These are phyloP conservation scores for Acromyrmex heyeri DNA, from an alignment of 1,140 invertebrate genomes.

Conservation along the genomic window DNA sequence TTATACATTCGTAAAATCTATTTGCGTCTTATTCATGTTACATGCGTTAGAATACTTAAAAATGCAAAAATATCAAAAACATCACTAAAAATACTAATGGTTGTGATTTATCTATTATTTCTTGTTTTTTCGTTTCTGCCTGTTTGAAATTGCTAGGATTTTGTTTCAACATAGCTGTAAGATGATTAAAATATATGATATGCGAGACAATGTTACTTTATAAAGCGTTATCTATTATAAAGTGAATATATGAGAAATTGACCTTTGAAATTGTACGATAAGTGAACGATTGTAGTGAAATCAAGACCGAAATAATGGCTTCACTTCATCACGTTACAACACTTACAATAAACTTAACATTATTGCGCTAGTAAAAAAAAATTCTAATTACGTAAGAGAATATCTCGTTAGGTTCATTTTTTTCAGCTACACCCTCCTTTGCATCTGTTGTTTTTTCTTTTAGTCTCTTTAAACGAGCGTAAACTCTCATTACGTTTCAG, in stretches of 20 bases:
- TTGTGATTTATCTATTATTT: neutral
- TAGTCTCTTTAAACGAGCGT: neutral
- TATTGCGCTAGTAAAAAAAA: neutral
- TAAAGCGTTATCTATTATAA: neutral
- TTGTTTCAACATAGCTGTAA: neutral
- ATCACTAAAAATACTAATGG: neutral
- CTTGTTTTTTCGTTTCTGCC: neutral
- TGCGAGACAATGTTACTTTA: conserved; percentile 7
- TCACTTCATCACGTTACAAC: conserved; percentile 4
- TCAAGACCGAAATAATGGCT: conserved; percentile 8
- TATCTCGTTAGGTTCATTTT: conserved; percentile 10
- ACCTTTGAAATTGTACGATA: conserved; percentile 20
- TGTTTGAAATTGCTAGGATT: neutral
- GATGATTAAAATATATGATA: neutral
- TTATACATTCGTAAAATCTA: neutral
- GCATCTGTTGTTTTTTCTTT: neutral
- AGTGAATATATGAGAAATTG: neutral
- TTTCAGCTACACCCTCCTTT: neutral
- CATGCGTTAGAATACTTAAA: neutral
- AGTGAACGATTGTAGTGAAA: neutral
- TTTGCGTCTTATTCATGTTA: neutral
- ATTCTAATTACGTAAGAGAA: conserved; percentile 33
- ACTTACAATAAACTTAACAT: conserved; percentile 10
- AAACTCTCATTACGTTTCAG: neutral
- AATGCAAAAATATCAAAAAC: neutral